A percentile compares a stretch with the other conserved stretches of the same genome.
phyloP scores from a whole-genome alignment of 2,113 vertebrate genomes.

The Oreochromis tanganicae region DNA sequence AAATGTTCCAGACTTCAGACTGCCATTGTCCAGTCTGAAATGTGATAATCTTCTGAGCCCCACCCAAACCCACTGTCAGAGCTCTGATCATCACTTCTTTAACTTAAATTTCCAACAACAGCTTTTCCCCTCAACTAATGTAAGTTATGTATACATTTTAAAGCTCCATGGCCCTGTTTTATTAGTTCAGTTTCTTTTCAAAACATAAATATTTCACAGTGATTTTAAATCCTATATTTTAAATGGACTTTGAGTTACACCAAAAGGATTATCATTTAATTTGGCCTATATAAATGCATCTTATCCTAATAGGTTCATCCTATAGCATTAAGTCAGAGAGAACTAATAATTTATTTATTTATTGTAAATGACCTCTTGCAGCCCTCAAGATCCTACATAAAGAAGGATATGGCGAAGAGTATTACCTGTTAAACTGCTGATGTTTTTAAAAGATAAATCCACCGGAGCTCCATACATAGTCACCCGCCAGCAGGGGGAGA shows the following conservation, averaged over 20 bases:
- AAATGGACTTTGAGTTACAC: not conserved
- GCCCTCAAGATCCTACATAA: not conserved
- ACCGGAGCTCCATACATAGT: slow-evolving; percentile 51
- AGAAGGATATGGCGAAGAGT: not conserved
- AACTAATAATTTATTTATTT: not conserved
- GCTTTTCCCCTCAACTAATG: not conserved
- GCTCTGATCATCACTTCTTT: fast-evolving
- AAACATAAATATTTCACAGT: not conserved
- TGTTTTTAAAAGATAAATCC: slow-evolving; percentile 57
- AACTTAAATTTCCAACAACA: not conserved
- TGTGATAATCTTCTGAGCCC: not conserved
- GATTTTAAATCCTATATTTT: not conserved
- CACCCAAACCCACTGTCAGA: not conserved
- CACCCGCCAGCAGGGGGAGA: not conserved
- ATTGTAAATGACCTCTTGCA: not conserved
- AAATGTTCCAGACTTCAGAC: not conserved
- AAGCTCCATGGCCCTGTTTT: not conserved
- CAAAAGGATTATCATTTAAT: fast-evolving
- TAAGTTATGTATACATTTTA: not conserved
- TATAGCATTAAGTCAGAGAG: fast-evolving
- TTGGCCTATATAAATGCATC: not conserved
- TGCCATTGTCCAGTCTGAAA: not conserved
- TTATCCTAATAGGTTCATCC: not conserved
- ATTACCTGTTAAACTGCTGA: slow-evolving; percentile 45
- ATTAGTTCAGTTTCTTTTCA: not conserved